Base-by-base conservation (phyloP, 2,888 invertebrate genomes). In the Cerastoderma edule region DNA sequence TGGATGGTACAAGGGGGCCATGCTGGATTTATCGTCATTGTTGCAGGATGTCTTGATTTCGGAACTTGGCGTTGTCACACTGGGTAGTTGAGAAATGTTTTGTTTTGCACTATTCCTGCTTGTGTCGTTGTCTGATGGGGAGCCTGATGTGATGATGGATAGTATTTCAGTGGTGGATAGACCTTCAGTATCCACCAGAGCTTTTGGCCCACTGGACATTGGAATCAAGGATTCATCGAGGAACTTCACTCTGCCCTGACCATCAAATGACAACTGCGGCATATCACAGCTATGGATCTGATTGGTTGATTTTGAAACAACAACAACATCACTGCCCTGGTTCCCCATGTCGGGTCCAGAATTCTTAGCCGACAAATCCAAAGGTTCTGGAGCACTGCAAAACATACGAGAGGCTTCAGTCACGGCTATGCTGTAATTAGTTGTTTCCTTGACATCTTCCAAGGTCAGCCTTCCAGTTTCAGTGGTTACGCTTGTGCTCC, bases 281-380 rank as follows among this genome's bases (percentile, higher is more conserved):
- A 66, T 35, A 22, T 50, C 32, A 66, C 53, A 28, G n/a, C 10
- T 2, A 1, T 27, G 27, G 39, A 66, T 39, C 22, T 19, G 50
- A 50, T 50, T 10, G 24, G 30, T 13, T 16, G 32, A 22, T 33
- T n/a, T n/a, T n/a, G n/a, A n/a, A n/a, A n/a, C n/a, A 24, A 53
- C 57, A 46, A 28, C 30, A 48, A 24, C 24, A 22, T 44, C 28
- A 33, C 48, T 39, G 30, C 32, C 19, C 28, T 28, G 65, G 48
- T 65, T 30, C 28, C 65, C 28, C 46, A 30, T 3, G 1, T 57
- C 50, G n/a, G 10, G 50, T 10, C 19, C 50, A 22, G 4, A 13
- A 33, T 60, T 35, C 39, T 60, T 60, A 5, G 60, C 60, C 8
- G 83, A 83, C 13, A 83, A 67, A 64, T 83, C 83, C 39, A 83